phyloP scores from a whole-genome alignment of 2,113 vertebrate genomes.

The Meleagris gallopavo region DNA sequence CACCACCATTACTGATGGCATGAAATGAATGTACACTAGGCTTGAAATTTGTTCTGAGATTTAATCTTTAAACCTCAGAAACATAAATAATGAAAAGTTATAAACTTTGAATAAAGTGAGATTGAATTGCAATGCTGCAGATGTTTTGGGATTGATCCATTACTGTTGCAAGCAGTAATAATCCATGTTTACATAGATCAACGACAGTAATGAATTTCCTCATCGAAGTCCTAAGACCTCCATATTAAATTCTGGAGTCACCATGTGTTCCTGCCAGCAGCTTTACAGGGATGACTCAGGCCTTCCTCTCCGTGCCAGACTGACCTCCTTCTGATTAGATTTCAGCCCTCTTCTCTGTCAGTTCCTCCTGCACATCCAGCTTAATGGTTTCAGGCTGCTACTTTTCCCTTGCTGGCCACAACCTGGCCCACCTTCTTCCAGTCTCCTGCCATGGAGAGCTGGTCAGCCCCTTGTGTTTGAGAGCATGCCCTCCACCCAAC shows the following conservation, averaged over 20 bases:
- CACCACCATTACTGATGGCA: too few species aligned
- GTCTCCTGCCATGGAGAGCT: background rate
- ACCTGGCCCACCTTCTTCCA: background rate
- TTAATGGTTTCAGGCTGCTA: background rate
- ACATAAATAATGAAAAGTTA: background rate
- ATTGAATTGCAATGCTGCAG: background rate
- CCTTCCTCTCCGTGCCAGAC: background rate
- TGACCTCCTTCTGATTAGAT: background rate
- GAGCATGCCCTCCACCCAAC: background rate
- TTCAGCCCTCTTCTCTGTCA: background rate
- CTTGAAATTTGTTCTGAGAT: background rate
- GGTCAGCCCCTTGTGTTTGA: rapidly evolving
- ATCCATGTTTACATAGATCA: background rate
- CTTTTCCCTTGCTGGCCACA: background rate
- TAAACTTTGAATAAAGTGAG: background rate
- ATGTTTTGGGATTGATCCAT: background rate
- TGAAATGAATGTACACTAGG: background rate
- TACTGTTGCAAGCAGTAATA: background rate
- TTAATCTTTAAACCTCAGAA: background rate
- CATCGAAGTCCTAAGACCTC: background rate
- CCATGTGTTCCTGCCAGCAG: background rate
- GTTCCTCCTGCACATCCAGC: background rate
- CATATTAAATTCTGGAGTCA: background rate
- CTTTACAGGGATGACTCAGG: background rate
- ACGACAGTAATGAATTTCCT: background rate